Base-by-base conservation (phyloP, 2,888 invertebrate species). In the Temnothorax rugatulus region DNA sequence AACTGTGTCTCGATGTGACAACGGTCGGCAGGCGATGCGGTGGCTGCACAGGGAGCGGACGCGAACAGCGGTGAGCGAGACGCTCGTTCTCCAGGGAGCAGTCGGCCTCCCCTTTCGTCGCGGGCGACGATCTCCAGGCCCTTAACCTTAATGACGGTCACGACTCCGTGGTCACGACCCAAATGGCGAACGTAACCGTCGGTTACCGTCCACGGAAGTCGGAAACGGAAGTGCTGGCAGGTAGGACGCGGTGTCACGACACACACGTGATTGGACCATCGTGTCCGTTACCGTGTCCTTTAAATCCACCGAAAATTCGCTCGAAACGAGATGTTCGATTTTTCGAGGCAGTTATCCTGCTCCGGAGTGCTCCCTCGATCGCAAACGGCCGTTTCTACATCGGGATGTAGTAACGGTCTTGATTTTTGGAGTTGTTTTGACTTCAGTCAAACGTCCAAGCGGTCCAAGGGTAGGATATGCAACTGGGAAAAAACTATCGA, bases 71-170 rank as follows among this genome's bases (percentile, higher is more conserved):
- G 47, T 47, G 74, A 87, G 83, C 87, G 77, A 66, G 61, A 83
- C 4, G 86, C 85, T 83, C 84, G 88, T 76, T 77, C 74, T 77
- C 68, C 66, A 95, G 96, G 96, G 96, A 96, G 96, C 95, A 93
- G 93, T 92, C 93, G 95, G 96, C 96, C 96, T 96, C 96, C 96
- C 87, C 77, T 96, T 95, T 96, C 96, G 96, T 95, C 96, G 96
- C 94, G 95, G 96, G 95, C 96, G 96, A 97, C 96, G 96, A 96
- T 95, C 95, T 34, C 95, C 94, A 93, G 93, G 91, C 76, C 83
- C 84, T 54, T 86, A 90, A 92, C 92, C 95, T 87, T 91, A 95
- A 95, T 95, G 94, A 91, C 94, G 92, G 92, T 95, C 95, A 95
- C 95, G 95, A 95, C 95, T 95, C 95, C 25, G 64, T 44, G 92